Base-by-base conservation (phyloP, 2,888 invertebrate species). In the Microplitis deprimator region DNA sequence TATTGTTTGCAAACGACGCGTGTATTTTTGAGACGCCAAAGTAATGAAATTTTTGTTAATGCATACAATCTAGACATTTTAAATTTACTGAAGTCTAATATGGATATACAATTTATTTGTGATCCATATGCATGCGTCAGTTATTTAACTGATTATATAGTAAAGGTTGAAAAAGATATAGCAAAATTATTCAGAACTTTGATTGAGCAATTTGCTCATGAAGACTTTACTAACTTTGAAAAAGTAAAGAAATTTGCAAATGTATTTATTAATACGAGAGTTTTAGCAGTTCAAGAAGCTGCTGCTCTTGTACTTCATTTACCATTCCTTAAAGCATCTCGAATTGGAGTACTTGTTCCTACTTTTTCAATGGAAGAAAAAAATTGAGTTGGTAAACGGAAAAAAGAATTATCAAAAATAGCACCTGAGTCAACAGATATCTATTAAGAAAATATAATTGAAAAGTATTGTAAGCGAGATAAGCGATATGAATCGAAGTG, bases 51-150 rank as follows among this genome's bases (percentile, higher is more conserved):
- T 1, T 29, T 29, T 0, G 38, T 75, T 0, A 75, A 75, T 61
- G 29, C 59, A 5, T 75, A 75, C 8, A 75, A 62, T 38, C 50
- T 1, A 39, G 60, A 29, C 1, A 75, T 75, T 16, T 13, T 60
- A 6, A 50, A 10, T 7, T 10, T 75, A 1, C 38, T 75, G 10
- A 60, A 75, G 38, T 59, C 75, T 1, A 75, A 75, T 60, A 75
- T 75, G 68, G 75, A 75, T 75, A 50, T 75, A 1, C 75, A 68
- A 16, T 75, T 75, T 20, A 39, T 75, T 16, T 17, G 68, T 6
- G 60, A 75, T 39, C 60, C 68, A 2, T 75, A 68, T 75, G 75
- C 75, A 8, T 61, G 68, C 20, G 40, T 39, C 6, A 13, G 13
- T 1, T 75, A 75, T 39, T 6, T 75, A 5, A 75, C 60, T 16